Percentiles rank a stretch among this genome's conserved stretches.
phyloP scores from a whole-genome alignment of 2,113 vertebrate species.

The Morone saxatilis region DNA sequence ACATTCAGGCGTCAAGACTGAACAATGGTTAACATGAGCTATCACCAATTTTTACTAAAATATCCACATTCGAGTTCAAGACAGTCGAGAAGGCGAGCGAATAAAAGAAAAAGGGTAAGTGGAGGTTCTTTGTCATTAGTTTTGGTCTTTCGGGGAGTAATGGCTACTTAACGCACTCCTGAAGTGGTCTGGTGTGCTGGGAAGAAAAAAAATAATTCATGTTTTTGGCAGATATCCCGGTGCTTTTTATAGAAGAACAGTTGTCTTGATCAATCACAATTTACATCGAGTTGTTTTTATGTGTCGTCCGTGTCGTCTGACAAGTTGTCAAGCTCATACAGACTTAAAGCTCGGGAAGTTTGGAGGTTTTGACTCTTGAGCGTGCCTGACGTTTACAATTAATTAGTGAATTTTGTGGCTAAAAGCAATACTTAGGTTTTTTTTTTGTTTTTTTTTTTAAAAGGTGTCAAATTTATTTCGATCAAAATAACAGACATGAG shows the following conservation, averaged over 20 bases:
- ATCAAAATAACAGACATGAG: neutral
- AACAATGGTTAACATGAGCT: constrained; percentile 91
- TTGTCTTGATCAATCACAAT: constrained; percentile 63
- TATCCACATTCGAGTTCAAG: constrained; percentile 84
- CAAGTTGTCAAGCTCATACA: constrained; percentile 43
- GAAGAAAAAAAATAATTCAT: constrained; percentile 43
- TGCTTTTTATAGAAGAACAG: constrained; percentile 76
- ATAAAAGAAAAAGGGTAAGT: constrained; percentile 89
- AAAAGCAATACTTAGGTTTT: accelerated
- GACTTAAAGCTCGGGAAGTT: constrained; percentile 40
- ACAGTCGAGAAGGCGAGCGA: constrained; percentile 86
- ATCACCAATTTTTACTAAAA: constrained; percentile 86
- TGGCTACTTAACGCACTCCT: constrained; percentile 10
- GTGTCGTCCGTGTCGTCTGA: constrained; percentile 12
- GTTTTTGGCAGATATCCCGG: constrained; percentile 71
- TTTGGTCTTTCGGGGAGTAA: constrained; percentile 34
- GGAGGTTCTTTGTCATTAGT: neutral
- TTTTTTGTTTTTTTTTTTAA: too few species aligned
- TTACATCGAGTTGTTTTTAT: neutral
- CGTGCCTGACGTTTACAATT: neutral
- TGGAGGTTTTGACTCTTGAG: constrained; percentile 15
- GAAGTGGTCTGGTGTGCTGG: constrained; percentile 29
- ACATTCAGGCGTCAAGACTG: constrained; percentile 87
- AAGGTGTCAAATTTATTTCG: neutral
- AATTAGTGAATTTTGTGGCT: neutral